Base-by-base conservation (phyloP, 2,797 vertebrate species). In the Pristis pectinata region DNA sequence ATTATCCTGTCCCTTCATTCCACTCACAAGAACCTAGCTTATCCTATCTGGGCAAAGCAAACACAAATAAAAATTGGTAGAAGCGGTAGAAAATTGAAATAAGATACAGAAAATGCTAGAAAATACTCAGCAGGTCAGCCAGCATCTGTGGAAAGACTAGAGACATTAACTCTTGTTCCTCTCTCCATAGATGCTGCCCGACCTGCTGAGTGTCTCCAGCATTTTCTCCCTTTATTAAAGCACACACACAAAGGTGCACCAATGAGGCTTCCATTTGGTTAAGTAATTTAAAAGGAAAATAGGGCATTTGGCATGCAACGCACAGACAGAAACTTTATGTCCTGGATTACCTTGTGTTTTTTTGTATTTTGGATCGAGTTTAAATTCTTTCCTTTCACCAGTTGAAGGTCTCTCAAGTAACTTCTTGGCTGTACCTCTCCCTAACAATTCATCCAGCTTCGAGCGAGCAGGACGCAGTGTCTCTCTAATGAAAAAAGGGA, bases 391-490 rank as follows among this genome's bases (percentile, higher is more conserved):
- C 94, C 37, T 95, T 94, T 98, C 97, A 1, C 97, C 97, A 0
- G 96, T 95, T 3, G 95, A 95, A 0, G 97, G 97, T 85, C 95
- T 96, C 94, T 98, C 97, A 77, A 97, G 96, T 72, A 97, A 96
- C 87, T 95, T 97, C 94, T 97, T 94, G 22, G 97, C 95, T 0
- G 97, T 97, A 91, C 97, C 96, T 82, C 96, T 96, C 91, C 98
- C 98, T 94, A 99, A 96, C 94, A 99, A 98, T 95, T 98, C 98
- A 37, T 98, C 98, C 41, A 98, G 96, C 96, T 97, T 97, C 15
- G 97, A 97, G 11, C 97, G 97, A 53, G 97, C 96, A 94, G 98
- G 98, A 82, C 95, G 97, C 79, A 96, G 96, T 83, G 95, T 94
- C 30, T 97, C 97, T 56, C 97, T 97, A 95, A 11, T 94, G 95